A percentile compares a stretch with the other conserved stretches of the same genome.
These are phyloP conservation scores for Botia kubotai DNA, from an alignment of 2,797 vertebrate genomes.

Conservation along the genomic window DNA sequence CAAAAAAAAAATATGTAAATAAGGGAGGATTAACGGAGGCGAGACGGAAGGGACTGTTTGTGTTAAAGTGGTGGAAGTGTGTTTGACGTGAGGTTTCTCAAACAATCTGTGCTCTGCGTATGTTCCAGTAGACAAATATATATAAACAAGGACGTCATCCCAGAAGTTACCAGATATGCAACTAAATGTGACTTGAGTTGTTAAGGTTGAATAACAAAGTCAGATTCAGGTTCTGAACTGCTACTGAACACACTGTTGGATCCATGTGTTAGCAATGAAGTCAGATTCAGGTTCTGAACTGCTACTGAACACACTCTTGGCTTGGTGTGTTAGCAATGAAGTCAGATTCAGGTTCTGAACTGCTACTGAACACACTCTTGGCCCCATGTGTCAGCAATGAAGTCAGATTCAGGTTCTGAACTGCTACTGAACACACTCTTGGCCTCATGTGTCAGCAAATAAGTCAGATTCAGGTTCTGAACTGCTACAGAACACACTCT, in stretches of 20 bases:
- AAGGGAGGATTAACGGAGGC: conserved; percentile 48
- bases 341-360: conserved; percentile 16
- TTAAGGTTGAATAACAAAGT: conserved; percentile 5
- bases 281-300: conserved; percentile 16
- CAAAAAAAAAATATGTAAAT: conserved; percentile 61
- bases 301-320: neutral
- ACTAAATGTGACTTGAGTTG: neutral
- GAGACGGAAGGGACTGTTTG: conserved; percentile 51
- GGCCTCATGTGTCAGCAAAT: too few relatives aligned
- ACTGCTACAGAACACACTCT: neutral
- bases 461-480: conserved; percentile 20
- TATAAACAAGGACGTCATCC: conserved; percentile 13
- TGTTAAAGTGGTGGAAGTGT: conserved; percentile 30
- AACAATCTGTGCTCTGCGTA: conserved; percentile 39
- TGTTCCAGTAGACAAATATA: conserved; percentile 12
- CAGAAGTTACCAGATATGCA: neutral
- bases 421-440: neutral
- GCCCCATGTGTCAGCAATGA: neutral
- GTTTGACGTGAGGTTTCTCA: conserved; percentile 40
- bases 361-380: neutral
- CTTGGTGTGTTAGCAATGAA: too few relatives aligned
- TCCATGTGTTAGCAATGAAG: neutral
- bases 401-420: conserved; percentile 23
- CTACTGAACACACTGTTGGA: neutral
- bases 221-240: neutral